Percentiles rank a stretch among this genome's conserved stretches.
phyloP scores from a whole-genome alignment of 2,888 invertebrate species.

The Cheilosia variabilis region DNA sequence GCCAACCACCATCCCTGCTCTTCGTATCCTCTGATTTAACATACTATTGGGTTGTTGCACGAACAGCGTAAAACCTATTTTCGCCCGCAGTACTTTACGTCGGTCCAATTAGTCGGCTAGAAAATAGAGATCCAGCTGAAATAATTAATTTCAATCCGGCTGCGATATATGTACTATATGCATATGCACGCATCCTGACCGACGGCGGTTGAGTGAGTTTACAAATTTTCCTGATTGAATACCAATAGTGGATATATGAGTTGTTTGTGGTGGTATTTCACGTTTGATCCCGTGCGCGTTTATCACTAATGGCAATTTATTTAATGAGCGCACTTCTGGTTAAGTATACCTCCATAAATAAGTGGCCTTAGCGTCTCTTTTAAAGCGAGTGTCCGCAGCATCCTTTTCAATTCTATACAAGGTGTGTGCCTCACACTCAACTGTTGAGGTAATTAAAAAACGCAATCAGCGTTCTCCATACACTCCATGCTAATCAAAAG shows the following conservation, averaged over 20 bases:
- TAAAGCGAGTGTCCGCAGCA: neutral
- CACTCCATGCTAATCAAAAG: constrained; percentile 56
- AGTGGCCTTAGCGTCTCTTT: constrained; percentile 17
- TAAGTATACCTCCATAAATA: constrained; percentile 50
- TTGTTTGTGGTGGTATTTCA: constrained; percentile 7
- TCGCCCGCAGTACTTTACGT: constrained; percentile 21
- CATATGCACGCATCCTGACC: neutral
- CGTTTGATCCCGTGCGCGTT: constrained; percentile 5
- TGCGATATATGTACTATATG: neutral
- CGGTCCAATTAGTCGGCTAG: constrained; percentile 24
- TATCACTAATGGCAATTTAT: constrained; percentile 53
- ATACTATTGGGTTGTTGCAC: neutral
- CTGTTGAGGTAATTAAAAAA: constrained; percentile 74
- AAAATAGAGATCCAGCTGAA: neutral
- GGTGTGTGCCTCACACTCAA: constrained; percentile 8
- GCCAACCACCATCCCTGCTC: neutral
- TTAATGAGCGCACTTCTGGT: constrained; percentile 56
- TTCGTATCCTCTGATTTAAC: neutral
- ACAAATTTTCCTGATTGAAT: constrained; percentile 54
- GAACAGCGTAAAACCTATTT: constrained; percentile 21
- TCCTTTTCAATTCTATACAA: constrained; percentile 47
- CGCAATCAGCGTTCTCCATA: constrained; percentile 59
- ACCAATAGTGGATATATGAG: constrained; percentile 37
- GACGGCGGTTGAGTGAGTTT: constrained; percentile 28
- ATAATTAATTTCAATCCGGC: constrained; percentile 32